Evolutionary conservation across 2,797 vertebrate species (phyloP).

Genomic region (Microctenopoma lineatum): DNA sequence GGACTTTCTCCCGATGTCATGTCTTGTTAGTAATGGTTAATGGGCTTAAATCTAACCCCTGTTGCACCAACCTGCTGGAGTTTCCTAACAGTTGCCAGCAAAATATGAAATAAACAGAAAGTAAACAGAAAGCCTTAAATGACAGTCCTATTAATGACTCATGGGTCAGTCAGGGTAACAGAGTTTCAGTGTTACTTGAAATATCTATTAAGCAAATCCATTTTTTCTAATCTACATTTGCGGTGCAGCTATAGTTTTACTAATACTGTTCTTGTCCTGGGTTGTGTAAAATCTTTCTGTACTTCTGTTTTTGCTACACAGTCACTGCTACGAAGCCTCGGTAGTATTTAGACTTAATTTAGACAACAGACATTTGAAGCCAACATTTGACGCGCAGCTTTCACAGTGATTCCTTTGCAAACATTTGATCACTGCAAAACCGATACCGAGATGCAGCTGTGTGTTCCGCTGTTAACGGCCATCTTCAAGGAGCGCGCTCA

Average conservation of each 20-base stretch:
- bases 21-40: constrained; percentile 31
- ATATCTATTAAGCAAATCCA: not conserved
- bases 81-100: not conserved
- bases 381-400: not conserved
- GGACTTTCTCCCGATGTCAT: constrained; percentile 25
- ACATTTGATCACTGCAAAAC: not conserved
- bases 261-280: not conserved
- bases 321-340: too few species aligned
- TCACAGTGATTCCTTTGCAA: not conserved
- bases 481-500: not conserved
- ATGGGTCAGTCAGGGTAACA: constrained; percentile 8
- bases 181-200: constrained; percentile 3
- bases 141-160: constrained; percentile 34
- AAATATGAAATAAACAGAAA: not conserved
- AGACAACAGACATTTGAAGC: not conserved
- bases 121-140: constrained; percentile 15
- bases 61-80: not conserved
- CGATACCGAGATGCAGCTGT: not conserved
- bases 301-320: too few species aligned
- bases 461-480: not conserved
- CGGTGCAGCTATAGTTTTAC: not conserved
- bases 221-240: not conserved
- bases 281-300: too few species aligned
- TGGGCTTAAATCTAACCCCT: constrained; percentile 16
- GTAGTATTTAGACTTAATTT: not conserved